These are phyloP conservation scores for Triplophysa dalaica DNA, from an alignment of 2,113 vertebrate genomes.

Conservation along the genomic window DNA sequence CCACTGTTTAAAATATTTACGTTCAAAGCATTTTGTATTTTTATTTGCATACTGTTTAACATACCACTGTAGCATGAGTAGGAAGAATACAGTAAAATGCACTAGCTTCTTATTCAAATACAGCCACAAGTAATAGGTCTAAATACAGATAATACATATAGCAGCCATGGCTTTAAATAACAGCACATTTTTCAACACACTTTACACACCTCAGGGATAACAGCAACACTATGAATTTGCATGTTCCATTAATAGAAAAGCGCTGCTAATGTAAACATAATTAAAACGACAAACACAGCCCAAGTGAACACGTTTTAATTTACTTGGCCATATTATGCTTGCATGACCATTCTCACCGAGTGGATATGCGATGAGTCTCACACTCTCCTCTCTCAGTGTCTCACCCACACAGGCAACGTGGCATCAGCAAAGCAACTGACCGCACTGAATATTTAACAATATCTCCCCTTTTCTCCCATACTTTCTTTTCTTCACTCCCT, in stretches of 20 bases:
- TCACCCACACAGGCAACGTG: neutral
- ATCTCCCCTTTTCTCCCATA: neutral
- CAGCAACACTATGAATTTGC: constrained; percentile 21
- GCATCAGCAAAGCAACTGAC: constrained; percentile 1
- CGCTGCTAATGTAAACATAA: constrained; percentile 20
- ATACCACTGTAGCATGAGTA: too few relatives aligned
- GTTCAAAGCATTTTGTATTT: too few relatives aligned
- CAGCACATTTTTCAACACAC: neutral
- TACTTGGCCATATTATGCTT: neutral
- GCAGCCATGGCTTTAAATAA: neutral
- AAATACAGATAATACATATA: neutral
- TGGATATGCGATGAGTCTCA: neutral
- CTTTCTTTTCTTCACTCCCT: constrained; percentile 24
- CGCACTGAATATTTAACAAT: constrained; percentile 47
- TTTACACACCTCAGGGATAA: constrained; percentile 12
- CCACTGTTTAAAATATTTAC: too few relatives aligned
- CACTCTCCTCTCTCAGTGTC: neutral
- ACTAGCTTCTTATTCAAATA: neutral
- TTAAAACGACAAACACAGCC: constrained; percentile 21
- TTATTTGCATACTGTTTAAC: too few relatives aligned
- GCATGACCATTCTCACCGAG: neutral
- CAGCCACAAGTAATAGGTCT: neutral
- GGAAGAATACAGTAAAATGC: too few relatives aligned
- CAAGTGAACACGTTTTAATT: neutral
- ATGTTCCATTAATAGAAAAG: constrained; percentile 7